These are phyloP conservation scores for Mythimna loreyi DNA, from an alignment of 2,888 invertebrate genomes.

Conservation along the genomic window DNA sequence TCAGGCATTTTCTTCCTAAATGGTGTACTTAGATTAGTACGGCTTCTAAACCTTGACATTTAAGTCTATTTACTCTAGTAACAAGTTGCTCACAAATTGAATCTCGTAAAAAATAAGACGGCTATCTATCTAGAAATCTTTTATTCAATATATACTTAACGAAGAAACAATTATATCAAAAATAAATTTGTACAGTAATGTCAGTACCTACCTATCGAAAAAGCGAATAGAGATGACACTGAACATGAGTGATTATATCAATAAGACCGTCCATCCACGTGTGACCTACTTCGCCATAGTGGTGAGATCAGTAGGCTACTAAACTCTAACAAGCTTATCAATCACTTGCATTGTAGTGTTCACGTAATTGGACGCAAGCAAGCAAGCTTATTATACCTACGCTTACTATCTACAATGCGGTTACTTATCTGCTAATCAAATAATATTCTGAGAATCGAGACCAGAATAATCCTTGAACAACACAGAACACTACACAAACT, in stretches of 20 bases:
- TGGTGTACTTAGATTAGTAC: not conserved
- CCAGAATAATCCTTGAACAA: slow-evolving; percentile 6
- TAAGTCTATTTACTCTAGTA: not conserved
- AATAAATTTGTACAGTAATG: not conserved
- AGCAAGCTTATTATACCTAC: slow-evolving; percentile 21
- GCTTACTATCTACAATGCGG: not conserved
- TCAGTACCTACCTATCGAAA: not conserved
- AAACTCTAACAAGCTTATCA: slow-evolving; percentile 55
- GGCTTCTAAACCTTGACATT: not conserved
- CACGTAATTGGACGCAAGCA: slow-evolving; percentile 45
- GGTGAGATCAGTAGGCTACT: slow-evolving; percentile 35
- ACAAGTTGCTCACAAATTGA: not conserved
- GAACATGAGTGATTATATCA: slow-evolving; percentile 1
- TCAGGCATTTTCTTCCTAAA: no score
- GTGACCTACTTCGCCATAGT: slow-evolving; percentile 34
- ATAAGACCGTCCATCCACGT: slow-evolving; percentile 12
- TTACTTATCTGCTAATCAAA: slow-evolving; percentile 6
- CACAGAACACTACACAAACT: slow-evolving; percentile 4
- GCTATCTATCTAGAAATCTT: not conserved
- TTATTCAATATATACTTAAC: not conserved
- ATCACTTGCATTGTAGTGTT: slow-evolving; percentile 36
- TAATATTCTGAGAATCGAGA: slow-evolving; percentile 7
- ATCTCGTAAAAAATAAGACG: not conserved
- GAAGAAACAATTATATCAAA: not conserved
- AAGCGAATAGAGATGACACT: slow-evolving; percentile 7